Conservation (phyloP, 2,888 invertebrate genomes). For the Drosophila borborema region DNA sequence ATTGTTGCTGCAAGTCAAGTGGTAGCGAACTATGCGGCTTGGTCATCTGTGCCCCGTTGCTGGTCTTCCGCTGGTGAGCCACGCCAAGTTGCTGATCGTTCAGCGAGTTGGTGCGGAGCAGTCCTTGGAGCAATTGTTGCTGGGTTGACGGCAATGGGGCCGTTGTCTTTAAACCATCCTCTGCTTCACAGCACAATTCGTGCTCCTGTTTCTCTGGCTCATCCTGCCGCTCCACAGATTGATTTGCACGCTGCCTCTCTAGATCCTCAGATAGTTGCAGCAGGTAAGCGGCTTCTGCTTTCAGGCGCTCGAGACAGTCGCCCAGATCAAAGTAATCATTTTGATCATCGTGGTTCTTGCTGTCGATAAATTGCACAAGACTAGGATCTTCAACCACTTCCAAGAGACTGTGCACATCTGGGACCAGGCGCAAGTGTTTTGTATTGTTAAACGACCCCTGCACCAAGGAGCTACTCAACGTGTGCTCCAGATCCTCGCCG, state of each 20-base stretch:
- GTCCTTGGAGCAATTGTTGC: slow-evolving; percentile 65
- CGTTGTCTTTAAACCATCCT: slow-evolving; percentile 73
- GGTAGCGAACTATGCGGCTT: slow-evolving; percentile 81
- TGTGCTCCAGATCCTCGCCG: slow-evolving; percentile 67
- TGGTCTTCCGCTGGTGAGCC: slow-evolving; percentile 56
- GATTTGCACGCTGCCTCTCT: slow-evolving; percentile 58
- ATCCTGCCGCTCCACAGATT: slow-evolving; percentile 71
- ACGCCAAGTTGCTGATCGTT: slow-evolving; percentile 81
- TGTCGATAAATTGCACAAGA: slow-evolving; percentile 87
- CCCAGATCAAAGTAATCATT: slow-evolving; percentile 87
- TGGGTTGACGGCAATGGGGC: slow-evolving; percentile 37
- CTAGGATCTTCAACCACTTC: slow-evolving; percentile 88
- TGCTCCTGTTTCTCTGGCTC: slow-evolving; percentile 74
- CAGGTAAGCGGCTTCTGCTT: slow-evolving; percentile 90
- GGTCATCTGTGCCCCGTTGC: slow-evolving; percentile 40
- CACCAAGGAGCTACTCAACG: slow-evolving; percentile 70
- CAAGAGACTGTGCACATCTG: slow-evolving; percentile 88
- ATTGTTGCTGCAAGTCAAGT: slow-evolving; percentile 79
- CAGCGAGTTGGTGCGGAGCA: slow-evolving; percentile 82
- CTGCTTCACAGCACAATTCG: slow-evolving; percentile 72
- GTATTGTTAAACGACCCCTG: slow-evolving; percentile 63
- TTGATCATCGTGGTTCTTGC: slow-evolving; percentile 85
- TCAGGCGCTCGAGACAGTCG: slow-evolving; percentile 88
- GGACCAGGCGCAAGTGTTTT: slow-evolving; percentile 89
- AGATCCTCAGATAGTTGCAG: slow-evolving; percentile 87